phyloP scores from a whole-genome alignment of 1,140 invertebrate species.

The Papilio aristodemus region DNA sequence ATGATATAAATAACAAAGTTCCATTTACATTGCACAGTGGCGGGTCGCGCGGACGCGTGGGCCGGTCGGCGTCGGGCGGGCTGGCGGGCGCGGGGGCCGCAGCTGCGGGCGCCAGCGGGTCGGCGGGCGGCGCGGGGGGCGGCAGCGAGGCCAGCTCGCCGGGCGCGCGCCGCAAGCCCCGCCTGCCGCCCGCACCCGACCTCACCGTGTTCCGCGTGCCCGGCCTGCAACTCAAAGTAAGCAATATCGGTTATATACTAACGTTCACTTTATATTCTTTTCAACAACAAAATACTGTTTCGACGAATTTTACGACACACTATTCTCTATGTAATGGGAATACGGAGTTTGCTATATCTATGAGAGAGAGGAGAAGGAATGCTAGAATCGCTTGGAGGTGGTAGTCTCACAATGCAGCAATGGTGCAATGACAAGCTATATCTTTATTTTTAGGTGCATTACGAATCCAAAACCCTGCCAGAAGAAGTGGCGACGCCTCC shows the following conservation, averaged over 20 bases:
- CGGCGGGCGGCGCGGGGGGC: constrained; percentile 56
- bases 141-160: constrained; percentile 62
- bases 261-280: too few relatives aligned
- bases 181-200: constrained; percentile 83
- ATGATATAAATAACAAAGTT: not conserved
- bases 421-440: not conserved
- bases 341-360: too few relatives aligned
- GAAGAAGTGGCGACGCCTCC: constrained; percentile 80
- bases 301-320: too few relatives aligned
- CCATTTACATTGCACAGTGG: constrained; percentile 36
- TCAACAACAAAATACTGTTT: too few relatives aligned
- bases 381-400: too few relatives aligned
- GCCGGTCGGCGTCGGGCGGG: constrained; percentile 71
- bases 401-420: too few relatives aligned
- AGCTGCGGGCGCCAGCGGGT: constrained; percentile 26
- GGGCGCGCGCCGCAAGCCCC: constrained; percentile 64
- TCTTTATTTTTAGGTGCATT: constrained; percentile 84
- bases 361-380: too few relatives aligned
- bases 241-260: not conserved
- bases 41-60: constrained; percentile 58
- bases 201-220: constrained; percentile 97
- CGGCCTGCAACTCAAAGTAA: constrained; percentile 94
- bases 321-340: too few relatives aligned
- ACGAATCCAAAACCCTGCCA: constrained; percentile 90
- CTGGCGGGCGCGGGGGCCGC: constrained; percentile 51